Conservation (phyloP, 2,888 invertebrate genomes). For the Tetragonula carbonaria region DNA sequence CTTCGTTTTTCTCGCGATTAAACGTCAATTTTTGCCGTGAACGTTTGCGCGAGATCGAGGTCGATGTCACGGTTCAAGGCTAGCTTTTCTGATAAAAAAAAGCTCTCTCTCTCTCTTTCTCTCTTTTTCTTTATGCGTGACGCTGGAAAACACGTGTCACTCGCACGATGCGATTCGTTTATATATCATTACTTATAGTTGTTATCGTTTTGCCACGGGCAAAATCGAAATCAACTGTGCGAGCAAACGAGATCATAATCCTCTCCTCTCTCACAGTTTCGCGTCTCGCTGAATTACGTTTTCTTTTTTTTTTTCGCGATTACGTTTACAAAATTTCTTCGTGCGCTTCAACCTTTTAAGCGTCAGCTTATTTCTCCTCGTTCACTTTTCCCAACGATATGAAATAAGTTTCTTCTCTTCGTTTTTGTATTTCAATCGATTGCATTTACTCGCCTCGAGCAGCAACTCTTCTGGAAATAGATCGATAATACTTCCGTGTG, state of each 20-base stretch:
- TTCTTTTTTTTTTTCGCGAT: no score
- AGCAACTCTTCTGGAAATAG: not conserved
- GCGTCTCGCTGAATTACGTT: not conserved
- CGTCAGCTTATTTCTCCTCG: not conserved
- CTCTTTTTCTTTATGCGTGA: not conserved
- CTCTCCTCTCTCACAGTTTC: not conserved
- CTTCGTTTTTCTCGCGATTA: not conserved
- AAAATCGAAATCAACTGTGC: not conserved
- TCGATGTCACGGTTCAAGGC: constrained; percentile 46
- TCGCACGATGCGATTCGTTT: not conserved
- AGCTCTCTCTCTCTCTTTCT: not conserved
- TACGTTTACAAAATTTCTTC: not conserved
- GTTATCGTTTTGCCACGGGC: not conserved
- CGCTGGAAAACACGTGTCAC: not conserved
- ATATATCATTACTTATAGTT: not conserved
- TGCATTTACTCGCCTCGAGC: not conserved
- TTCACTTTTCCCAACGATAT: not conserved
- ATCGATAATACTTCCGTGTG: not conserved
- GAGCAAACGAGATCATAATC: not conserved
- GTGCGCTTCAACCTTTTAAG: not conserved
- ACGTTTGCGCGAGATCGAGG: constrained; percentile 3
- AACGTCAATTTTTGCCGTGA: constrained; percentile 5
- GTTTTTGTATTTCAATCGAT: not conserved
- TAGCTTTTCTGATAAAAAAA: constrained; percentile 9
- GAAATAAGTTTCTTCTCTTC: not conserved